Evolutionary conservation across 2,113 vertebrate genomes (phyloP), one percentile per base, ranked within the genome.

Genomic region (Cervus canadensis): DNA sequence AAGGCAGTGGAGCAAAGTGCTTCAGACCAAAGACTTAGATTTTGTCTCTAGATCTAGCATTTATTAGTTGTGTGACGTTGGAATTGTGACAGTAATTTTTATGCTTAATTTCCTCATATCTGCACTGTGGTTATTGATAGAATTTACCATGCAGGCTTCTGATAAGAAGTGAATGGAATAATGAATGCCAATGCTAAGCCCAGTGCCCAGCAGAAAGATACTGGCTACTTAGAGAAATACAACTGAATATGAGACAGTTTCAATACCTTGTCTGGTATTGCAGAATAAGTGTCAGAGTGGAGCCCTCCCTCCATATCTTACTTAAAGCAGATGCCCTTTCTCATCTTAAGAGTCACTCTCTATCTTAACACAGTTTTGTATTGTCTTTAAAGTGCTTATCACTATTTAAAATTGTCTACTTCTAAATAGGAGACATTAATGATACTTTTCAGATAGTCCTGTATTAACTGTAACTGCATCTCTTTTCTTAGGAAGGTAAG

Each of bases 401-500:
- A 48, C 36, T 19, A 48, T 33, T 85, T 81, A n/a, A 54, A 94
- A 89, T 45, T 64, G 23, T 36, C 10, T 88, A 64, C 19, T 25
- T 19, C 52, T 54, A 19, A 54, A 54, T 54, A 54, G 52, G 52
- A 54, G 16, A 19, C 52, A 7, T 19, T 54, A 19, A 19, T 54
- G 52, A 19, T 1, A 54, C 52, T 52, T 54, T 54, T 54, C 52
- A 54, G 52, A 54, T 54, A 64, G 2, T n/a, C 30, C 30, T 64
- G 17, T 64, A 17, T 17, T 64, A 64, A 2, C 62, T 1, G 0
- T 64, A 64, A 0, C 15, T n/a, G 62, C 62, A 33, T 8, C 15
- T 17, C 15, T n/a, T 64, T 64, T 64, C 30, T 64, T 64, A 17
- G 30, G 62, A 64, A 64, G 30, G 7, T 64, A 64, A 64, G 7